Conservation (phyloP, 1,140 invertebrate species). For the Orius insidiosus region DNA sequence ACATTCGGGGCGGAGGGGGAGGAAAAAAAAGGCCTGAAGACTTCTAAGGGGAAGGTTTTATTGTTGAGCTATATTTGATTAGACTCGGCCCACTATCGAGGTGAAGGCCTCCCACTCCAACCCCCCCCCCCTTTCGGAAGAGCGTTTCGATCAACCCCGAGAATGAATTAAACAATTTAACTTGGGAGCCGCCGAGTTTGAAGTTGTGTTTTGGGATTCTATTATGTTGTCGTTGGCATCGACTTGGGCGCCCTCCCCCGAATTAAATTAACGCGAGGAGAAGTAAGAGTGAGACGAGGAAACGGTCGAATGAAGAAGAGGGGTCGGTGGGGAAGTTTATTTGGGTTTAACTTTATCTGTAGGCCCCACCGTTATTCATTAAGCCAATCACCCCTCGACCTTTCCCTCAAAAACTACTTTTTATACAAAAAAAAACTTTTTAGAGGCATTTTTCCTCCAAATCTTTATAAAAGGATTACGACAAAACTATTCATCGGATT, state of each 20-base stretch:
- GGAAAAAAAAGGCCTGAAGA: no score
- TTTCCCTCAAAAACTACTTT: background rate
- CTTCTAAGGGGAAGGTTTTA: background rate
- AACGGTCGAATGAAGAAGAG: conserved; percentile 1
- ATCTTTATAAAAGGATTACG: no score
- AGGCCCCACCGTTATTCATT: conserved; percentile 17
- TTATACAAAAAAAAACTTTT: background rate
- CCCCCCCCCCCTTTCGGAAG: no score
- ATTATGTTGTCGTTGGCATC: conserved; percentile 19
- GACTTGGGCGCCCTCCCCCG: conserved; percentile 10
- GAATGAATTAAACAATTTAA: conserved; percentile 19
- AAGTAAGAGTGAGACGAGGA: background rate
- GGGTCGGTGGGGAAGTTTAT: conserved; percentile 15
- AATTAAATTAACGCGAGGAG: conserved; percentile 12
- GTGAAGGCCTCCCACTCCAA: conserved; percentile 3
- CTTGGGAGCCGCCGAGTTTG: conserved; percentile 10
- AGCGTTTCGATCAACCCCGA: no score
- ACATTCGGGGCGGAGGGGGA: no score
- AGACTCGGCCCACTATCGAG: conserved; percentile 7
- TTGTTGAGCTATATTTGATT: conserved; percentile 10
- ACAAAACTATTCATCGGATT: no score
- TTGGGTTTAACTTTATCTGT: conserved; percentile 16
- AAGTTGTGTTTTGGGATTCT: conserved; percentile 18
- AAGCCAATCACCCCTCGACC: conserved; percentile 16
- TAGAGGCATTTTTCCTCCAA: no score